A percentile compares a stretch with the other conserved stretches of the same genome.
Evolutionary conservation across 2,113 vertebrate genomes (phyloP).

Genomic region (Choloepus hoffmanni): DNA sequence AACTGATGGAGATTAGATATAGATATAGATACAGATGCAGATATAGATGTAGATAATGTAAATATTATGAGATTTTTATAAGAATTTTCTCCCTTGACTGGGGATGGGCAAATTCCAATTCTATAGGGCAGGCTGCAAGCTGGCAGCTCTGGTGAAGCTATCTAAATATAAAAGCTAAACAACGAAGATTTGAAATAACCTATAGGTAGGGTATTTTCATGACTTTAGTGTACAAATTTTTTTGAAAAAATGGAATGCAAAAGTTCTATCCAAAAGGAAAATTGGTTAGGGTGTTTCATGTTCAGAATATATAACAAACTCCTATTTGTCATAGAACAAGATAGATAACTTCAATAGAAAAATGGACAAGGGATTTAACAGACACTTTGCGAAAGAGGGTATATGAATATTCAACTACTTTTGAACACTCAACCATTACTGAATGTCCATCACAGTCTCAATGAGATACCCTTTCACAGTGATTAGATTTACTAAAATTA

Average conservation of each 20-base stretch:
- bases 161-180: neutral
- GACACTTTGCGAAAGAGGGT: neutral
- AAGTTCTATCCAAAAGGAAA: neutral
- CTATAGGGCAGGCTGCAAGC: neutral
- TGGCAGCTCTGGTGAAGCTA: neutral
- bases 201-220: neutral
- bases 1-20: no score
- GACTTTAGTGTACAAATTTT: neutral
- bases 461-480: neutral
- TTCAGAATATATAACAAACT: neutral
- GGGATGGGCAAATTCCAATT: neutral
- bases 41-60: no score
- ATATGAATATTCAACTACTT: neutral
- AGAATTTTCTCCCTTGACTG: no score
- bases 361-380: neutral
- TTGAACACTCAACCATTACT: neutral
- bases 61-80: no score
- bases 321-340: neutral
- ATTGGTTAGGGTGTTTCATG: neutral
- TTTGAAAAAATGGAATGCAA: neutral
- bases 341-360: neutral
- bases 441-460: neutral
- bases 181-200: neutral
- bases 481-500: neutral
- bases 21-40: no score